Evolutionary conservation across 2,113 vertebrate species (phyloP).

Genomic region (Thymallus thymallus): DNA sequence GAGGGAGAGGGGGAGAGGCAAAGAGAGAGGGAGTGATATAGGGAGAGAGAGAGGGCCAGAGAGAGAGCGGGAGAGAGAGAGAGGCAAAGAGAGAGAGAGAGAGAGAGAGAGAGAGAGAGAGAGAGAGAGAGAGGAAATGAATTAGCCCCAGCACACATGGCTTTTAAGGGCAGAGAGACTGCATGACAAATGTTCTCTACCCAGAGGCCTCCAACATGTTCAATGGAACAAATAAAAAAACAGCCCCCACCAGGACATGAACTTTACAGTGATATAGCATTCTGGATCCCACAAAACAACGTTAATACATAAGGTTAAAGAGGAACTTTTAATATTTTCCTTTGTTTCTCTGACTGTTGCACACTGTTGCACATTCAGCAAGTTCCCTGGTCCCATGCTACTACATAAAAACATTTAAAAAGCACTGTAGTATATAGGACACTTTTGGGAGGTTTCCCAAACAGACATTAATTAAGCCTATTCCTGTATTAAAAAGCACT

Average conservation of each 20-base stretch:
- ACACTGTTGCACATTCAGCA: no score
- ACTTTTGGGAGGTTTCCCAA: no score
- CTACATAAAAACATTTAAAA: no score
- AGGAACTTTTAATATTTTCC: no score
- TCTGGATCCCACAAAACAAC: not conserved
- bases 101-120: conserved; percentile 16
- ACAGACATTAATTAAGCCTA: no score
- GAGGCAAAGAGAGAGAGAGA: not conserved
- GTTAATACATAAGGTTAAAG: no score
- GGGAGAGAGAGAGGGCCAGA: conserved; percentile 48
- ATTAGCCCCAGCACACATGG: conserved; percentile 70
- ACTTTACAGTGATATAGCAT: conserved; percentile 63
- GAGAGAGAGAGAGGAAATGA: conserved; percentile 66
- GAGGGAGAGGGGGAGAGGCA: conserved; percentile 46
- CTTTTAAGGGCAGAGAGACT: conserved; percentile 61
- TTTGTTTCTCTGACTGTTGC: conserved; percentile 9
- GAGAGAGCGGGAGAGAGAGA: conserved; percentile 27
- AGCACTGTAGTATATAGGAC: no score
- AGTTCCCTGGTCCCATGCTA: no score
- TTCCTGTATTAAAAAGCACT: no score
- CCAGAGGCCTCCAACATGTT: conserved; percentile 60
- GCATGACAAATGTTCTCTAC: conserved; percentile 68
- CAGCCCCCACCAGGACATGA: conserved; percentile 58
- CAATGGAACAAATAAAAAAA: conserved; percentile 74
- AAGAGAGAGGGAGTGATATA: conserved; percentile 9